A percentile compares a stretch with the other conserved stretches of the same genome.
These are phyloP conservation scores for Morus bassanus DNA, from an alignment of 2,797 vertebrate genomes.

Conservation along the genomic window DNA sequence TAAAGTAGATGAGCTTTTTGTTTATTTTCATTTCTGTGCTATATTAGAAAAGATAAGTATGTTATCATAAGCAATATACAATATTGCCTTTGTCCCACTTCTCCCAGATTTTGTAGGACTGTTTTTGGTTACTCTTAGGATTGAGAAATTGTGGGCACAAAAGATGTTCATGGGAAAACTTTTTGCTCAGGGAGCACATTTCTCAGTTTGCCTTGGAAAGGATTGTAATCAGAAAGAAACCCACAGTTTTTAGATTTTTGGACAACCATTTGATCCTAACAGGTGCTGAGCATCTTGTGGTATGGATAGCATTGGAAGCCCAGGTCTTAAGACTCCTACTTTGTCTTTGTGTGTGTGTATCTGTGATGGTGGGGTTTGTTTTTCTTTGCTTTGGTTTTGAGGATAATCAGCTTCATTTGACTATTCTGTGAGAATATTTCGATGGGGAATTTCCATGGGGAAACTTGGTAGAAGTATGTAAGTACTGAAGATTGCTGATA, in stretches of 20 bases:
- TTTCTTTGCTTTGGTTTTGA: neutral
- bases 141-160: neutral
- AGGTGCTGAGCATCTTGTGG: neutral
- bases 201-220: neutral
- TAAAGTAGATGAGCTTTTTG: neutral
- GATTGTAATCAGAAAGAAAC: neutral
- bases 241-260: neutral
- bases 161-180: neutral
- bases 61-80: neutral
- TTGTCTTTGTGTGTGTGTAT: neutral
- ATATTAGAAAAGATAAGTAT: neutral
- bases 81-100: neutral
- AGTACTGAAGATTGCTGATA: neutral
- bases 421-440: neutral
- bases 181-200: neutral
- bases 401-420: neutral
- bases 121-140: neutral
- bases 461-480: neutral
- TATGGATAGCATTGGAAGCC: neutral
- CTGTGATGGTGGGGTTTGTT: neutral
- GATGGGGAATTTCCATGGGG: neutral
- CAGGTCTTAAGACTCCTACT: neutral
- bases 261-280: neutral
- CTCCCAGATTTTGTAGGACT: neutral
- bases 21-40: neutral